Percentiles rank a stretch among this genome's conserved stretches.
phyloP scores from a whole-genome alignment of 2,797 vertebrate species.

The Phataginus tricuspis region DNA sequence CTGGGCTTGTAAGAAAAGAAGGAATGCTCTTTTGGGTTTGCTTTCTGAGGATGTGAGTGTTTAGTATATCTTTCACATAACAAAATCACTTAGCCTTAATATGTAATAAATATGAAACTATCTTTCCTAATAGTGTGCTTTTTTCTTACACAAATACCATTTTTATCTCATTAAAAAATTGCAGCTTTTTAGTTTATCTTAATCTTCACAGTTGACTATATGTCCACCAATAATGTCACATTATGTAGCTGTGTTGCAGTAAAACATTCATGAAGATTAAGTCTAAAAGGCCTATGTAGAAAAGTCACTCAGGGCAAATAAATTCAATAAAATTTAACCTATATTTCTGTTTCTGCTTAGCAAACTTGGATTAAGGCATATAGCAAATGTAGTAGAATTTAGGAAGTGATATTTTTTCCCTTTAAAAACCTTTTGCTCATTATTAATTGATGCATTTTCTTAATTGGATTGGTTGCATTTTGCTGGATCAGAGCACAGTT shows the following conservation, averaged over 20 bases:
- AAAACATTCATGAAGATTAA: slow-evolving; percentile 53
- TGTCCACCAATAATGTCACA: slow-evolving; percentile 52
- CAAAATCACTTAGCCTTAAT: slow-evolving; percentile 4
- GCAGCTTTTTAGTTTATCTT: slow-evolving; percentile 42
- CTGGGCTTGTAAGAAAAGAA: background rate
- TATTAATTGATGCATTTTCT: slow-evolving; percentile 88
- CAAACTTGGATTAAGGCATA: slow-evolving; percentile 28
- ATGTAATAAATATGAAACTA: background rate
- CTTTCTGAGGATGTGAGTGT: background rate
- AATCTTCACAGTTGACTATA: slow-evolving; percentile 44
- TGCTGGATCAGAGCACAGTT: slow-evolving; percentile 75
- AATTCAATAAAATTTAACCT: slow-evolving; percentile 61
- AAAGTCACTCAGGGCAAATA: slow-evolving; percentile 71
- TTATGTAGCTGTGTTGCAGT: slow-evolving; percentile 29
- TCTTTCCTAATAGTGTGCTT: background rate
- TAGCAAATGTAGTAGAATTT: slow-evolving; percentile 84
- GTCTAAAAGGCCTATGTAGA: slow-evolving; percentile 74
- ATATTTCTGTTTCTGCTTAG: slow-evolving; percentile 61
- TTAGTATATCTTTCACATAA: background rate
- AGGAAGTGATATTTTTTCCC: slow-evolving; percentile 82
- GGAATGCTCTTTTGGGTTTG: background rate
- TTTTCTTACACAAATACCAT: background rate
- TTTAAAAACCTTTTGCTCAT: slow-evolving; percentile 18
- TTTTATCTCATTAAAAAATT: slow-evolving; percentile 56
- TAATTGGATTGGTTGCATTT: slow-evolving; percentile 66